Base-by-base conservation (phyloP, 2,113 vertebrate genomes). In the Jaculus jaculus region DNA sequence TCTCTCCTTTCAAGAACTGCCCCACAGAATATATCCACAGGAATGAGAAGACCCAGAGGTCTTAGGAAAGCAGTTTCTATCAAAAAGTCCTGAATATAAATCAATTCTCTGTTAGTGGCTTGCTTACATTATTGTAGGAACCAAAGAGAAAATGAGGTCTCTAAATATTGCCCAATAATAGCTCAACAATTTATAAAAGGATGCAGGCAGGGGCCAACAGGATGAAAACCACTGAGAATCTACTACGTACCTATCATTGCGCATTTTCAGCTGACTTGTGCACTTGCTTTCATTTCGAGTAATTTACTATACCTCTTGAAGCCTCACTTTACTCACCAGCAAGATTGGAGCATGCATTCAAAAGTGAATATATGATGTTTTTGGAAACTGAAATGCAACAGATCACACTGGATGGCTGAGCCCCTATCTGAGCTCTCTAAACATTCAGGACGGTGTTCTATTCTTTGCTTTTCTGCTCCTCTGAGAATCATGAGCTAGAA, bases 401-500 rank as follows among this genome's bases (percentile, higher is more conserved):
- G 54, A 42, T 51, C 10, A 2, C n/a, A 26, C 34, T 78, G 66
- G 51, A 79, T 30, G 16, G 28, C 77, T 94, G 42, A 21, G 78
- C 26, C 81, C 71, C 69, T 42, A 13, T 54, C 73, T 94, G 87
- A 71, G 89, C 37, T 92, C 84, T n/a, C 80, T 72, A 68, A 96
- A 97, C 94, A 95, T 7, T 93, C 47, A 96, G 1, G 1, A 94
- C 61, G 92, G 39, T 79, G 82, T 81, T 90, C 92, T 96, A 60
- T 90, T 95, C 97, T 96, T 93, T 61, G 68, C 97, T 96, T 72
- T 87, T 68, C n/a, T 51, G 37, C 80, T 96, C 93, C 97, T 97
- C 89, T 96, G 95, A 97, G 97, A 98, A 89, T 96, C 97, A 95
- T 95, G 83, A 96, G 94, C 66, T 90, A 93, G 89, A 98, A 97